Conservation (phyloP, 1,140 invertebrate genomes). For the Orussus abietinus region DNA sequence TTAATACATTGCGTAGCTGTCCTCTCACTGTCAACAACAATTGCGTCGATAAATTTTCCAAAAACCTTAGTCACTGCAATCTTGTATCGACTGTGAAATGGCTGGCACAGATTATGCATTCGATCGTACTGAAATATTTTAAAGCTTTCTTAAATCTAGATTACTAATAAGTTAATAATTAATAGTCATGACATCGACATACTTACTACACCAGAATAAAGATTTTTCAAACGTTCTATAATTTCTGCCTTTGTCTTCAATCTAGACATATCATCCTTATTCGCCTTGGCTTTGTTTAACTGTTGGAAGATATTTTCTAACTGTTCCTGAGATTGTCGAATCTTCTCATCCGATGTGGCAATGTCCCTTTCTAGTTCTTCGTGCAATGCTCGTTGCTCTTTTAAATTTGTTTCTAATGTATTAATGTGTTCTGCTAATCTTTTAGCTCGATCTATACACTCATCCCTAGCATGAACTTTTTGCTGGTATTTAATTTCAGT, state of each 20-base stretch:
- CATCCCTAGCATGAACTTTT: slow-evolving; percentile 65
- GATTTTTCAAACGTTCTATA: slow-evolving; percentile 89
- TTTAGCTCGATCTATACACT: too few relatives aligned
- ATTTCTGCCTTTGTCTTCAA: slow-evolving; percentile 89
- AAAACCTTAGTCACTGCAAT: slow-evolving; percentile 95
- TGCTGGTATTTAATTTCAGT: slow-evolving; percentile 74
- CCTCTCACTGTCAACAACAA: slow-evolving; percentile 94
- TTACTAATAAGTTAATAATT: slow-evolving; percentile 1
- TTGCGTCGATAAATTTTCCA: slow-evolving; percentile 94
- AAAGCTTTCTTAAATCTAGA: too few relatives aligned
- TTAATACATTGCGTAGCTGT: slow-evolving; percentile 91
- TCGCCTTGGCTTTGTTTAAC: slow-evolving; percentile 87
- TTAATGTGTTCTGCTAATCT: too few relatives aligned
- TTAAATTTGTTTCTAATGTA: too few relatives aligned
- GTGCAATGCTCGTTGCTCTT: too few relatives aligned
- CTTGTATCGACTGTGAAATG: slow-evolving; percentile 89
- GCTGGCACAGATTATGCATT: slow-evolving; percentile 94
- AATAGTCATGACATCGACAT: slow-evolving; percentile 12
- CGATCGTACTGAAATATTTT: slow-evolving; percentile 79
- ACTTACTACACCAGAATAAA: slow-evolving; percentile 86
- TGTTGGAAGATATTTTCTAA: slow-evolving; percentile 79
- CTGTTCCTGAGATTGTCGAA: slow-evolving; percentile 72
- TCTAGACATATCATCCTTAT: slow-evolving; percentile 89
- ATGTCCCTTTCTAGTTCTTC: slow-evolving; percentile 83
- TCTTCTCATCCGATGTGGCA: slow-evolving; percentile 88